Evolutionary conservation across 2,113 vertebrate species (phyloP).

Genomic region (Cyphomyrus plagiostoma): DNA sequence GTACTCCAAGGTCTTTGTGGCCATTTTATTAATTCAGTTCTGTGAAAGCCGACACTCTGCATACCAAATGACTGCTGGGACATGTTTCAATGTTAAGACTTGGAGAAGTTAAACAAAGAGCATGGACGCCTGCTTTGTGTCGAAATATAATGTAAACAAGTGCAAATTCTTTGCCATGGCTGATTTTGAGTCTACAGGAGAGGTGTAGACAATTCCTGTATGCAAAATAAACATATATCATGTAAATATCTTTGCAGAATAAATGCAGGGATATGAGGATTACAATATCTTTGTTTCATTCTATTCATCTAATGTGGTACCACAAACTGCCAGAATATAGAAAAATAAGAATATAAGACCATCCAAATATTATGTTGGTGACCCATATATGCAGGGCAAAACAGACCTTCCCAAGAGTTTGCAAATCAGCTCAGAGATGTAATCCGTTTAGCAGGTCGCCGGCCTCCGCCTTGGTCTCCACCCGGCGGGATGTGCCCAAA

Average conservation of each 20-base stretch:
- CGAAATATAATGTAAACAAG: neutral
- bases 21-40: slow-evolving; percentile 74
- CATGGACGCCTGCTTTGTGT: slow-evolving; percentile 42
- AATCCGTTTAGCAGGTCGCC: neutral
- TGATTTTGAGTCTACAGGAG: neutral
- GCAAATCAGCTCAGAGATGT: neutral
- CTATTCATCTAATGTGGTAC: neutral
- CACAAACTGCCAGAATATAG: neutral
- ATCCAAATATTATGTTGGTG: neutral
- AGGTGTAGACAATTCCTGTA: neutral
- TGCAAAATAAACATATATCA: neutral
- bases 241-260: neutral
- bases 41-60: slow-evolving; percentile 62
- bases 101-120: slow-evolving; percentile 50
- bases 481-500: neutral
- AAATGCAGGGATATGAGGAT: neutral
- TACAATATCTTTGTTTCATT: neutral
- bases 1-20: slow-evolving; percentile 57
- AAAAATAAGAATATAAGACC: neutral
- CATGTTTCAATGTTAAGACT: slow-evolving; percentile 47
- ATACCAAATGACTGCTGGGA: slow-evolving; percentile 61
- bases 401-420: slow-evolving; percentile 1
- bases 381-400: neutral
- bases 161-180: no score
- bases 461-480: neutral